Evolutionary conservation across 2,888 invertebrate species (phyloP), one percentile per base, ranked within the genome.

Genomic region (Caradrina clavipalpis): DNA sequence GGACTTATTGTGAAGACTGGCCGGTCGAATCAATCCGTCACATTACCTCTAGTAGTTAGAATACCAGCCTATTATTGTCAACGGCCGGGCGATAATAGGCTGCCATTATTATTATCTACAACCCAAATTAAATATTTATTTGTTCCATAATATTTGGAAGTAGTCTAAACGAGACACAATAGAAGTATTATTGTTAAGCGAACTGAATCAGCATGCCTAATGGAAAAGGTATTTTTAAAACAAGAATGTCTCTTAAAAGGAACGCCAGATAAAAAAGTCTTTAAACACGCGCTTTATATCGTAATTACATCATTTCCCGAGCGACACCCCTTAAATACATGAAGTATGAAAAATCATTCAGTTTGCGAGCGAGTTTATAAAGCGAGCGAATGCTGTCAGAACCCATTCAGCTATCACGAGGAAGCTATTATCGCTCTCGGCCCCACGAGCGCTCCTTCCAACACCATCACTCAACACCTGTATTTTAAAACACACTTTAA

Each of bases 381-480:
- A 88, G 73, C 84, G 42, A 54, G 65, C 70, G 82, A 79, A 75
- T 81, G 79, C 83, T 84, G 86, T 86, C 87, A 86, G 77, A 31
- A 77, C 82, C 90, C 88, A 88, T 91, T 90, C 89, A 89, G 87
- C 81, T 89, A 89, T 89, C 90, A 82, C 83, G 80, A 88, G 91
- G 91, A 91, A 91, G 91, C 90, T 86, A 91, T 91, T 91, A 91
- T 86, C 88, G 86, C 86, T 81, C 74, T 66, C 60, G 66, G 66
- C 64, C 74, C 69, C 73, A 81, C 84, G 62, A 87, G 82, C 76
- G 77, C 74, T 74, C 81, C 69, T 82, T 69, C 72, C 75, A 69
- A 73, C 68, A 71, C 83, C 68, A 70, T 73, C 76, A 73, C 51
- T 49, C 66, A 61, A 55, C 64, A 67, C 57, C 73, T 73, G 47